Conservation (phyloP, 2,113 vertebrate genomes). For the Dryoscopus gambensis region DNA sequence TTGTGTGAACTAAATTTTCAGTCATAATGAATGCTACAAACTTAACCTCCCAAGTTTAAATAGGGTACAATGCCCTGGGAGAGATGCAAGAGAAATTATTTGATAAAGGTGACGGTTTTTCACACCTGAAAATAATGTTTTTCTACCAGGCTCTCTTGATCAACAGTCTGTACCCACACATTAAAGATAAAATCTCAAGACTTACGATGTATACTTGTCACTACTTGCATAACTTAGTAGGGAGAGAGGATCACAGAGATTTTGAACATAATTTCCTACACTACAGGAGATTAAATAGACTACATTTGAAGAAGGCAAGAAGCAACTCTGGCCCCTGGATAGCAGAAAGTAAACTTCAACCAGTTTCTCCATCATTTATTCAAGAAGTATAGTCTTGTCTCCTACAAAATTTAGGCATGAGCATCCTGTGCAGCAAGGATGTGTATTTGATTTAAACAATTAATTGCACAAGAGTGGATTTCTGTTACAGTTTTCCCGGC, state of each 20-base stretch:
- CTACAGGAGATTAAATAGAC: constrained; percentile 84
- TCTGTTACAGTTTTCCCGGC: background rate
- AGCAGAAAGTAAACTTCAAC: constrained; percentile 73
- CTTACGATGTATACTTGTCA: constrained; percentile 87
- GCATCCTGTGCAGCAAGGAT: background rate
- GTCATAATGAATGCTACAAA: constrained; percentile 85
- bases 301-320: constrained; percentile 73
- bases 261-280: constrained; percentile 83
- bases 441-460: constrained; percentile 12
- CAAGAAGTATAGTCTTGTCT: constrained; percentile 29
- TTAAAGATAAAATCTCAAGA: constrained; percentile 91
- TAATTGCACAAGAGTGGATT: constrained; percentile 20
- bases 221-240: constrained; percentile 87
- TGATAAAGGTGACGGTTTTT: constrained; percentile 93
- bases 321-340: constrained; percentile 61
- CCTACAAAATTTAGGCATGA: constrained; percentile 38
- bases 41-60: constrained; percentile 90
- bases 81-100: constrained; percentile 82
- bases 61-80: constrained; percentile 81
- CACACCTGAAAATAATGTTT: constrained; percentile 97
- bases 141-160: constrained; percentile 84
- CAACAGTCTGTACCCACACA: constrained; percentile 91
- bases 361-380: constrained; percentile 51
- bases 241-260: constrained; percentile 73
- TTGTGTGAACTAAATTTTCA: constrained; percentile 79